Evolutionary conservation across 2,888 invertebrate genomes (phyloP).

Genomic region (Hypomecis atomaria): DNA sequence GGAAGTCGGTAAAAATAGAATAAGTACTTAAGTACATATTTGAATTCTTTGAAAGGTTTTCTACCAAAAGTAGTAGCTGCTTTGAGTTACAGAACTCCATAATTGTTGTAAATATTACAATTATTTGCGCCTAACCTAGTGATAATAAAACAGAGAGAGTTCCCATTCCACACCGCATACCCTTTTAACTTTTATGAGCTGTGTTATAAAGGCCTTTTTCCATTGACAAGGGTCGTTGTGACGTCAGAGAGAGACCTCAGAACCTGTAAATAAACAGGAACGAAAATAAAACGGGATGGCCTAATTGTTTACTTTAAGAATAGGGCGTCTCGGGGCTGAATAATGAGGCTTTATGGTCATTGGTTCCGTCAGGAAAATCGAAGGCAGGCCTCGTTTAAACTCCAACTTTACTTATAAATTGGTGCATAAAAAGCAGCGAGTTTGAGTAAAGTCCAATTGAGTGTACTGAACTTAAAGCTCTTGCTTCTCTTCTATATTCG

Average conservation of each 20-base stretch:
- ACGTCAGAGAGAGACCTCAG: slow-evolving; percentile 49
- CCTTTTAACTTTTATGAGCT: slow-evolving; percentile 29
- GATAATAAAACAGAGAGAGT: slow-evolving; percentile 30
- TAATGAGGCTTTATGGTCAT: slow-evolving; percentile 26
- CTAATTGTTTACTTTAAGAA: slow-evolving; percentile 59
- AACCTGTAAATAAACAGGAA: slow-evolving; percentile 54
- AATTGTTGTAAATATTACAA: slow-evolving; percentile 31
- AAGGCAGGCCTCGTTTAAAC: slow-evolving; percentile 3
- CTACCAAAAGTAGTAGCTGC: not conserved
- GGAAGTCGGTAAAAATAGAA: no score
- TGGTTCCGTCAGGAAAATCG: slow-evolving; percentile 9
- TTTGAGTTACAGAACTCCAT: slow-evolving; percentile 2
- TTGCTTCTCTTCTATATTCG: no score
- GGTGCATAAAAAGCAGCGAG: not conserved
- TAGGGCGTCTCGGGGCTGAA: slow-evolving; percentile 45
- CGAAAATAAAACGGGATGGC: slow-evolving; percentile 59
- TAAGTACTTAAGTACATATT: no score
- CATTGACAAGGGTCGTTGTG: slow-evolving; percentile 37
- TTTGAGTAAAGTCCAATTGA: no score
- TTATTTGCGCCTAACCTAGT: slow-evolving; percentile 26
- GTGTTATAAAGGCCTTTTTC: slow-evolving; percentile 40
- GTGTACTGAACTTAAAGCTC: no score
- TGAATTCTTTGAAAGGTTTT: not conserved
- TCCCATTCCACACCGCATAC: slow-evolving; percentile 22
- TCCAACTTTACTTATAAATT: slow-evolving; percentile 2